A percentile compares a stretch with the other conserved stretches of the same genome.
phyloP scores from a whole-genome alignment of 2,113 vertebrate genomes.

The Cyphomyrus plagiostoma region DNA sequence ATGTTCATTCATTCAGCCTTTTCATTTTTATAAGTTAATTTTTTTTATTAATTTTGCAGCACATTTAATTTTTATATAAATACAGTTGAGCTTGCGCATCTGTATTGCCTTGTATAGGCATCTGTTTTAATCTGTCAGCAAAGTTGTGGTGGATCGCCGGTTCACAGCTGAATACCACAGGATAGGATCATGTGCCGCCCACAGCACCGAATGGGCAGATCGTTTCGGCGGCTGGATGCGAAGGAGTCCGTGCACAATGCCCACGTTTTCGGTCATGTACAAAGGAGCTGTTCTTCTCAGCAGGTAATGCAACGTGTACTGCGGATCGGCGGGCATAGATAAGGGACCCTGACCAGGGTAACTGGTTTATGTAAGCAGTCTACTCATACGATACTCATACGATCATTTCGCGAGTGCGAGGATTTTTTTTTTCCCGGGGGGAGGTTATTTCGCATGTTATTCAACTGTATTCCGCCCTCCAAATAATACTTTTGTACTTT shows the following conservation, averaged over 20 bases:
- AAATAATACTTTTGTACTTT: too few species aligned
- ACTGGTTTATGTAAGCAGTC: not conserved
- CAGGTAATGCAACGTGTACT: conserved; percentile 54
- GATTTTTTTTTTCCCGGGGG: not conserved
- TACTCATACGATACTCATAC: not conserved
- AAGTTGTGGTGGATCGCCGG: not conserved
- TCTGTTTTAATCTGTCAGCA: not conserved
- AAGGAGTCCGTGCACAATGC: conserved; percentile 55
- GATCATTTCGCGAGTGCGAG: not conserved
- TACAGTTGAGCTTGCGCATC: not conserved
- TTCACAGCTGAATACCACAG: not conserved
- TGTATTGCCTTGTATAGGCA: not conserved
- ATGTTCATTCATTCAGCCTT: not conserved
- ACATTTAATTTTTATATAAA: not conserved
- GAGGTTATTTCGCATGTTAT: too few species aligned
- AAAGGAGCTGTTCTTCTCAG: conserved; percentile 74
- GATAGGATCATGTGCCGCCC: conserved; percentile 36
- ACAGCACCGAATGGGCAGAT: conserved; percentile 24
- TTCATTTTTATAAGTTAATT: not conserved
- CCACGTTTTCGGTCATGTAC: conserved; percentile 71
- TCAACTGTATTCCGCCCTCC: too few species aligned
- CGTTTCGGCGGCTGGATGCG: conserved; percentile 24
- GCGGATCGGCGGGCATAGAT: not conserved
- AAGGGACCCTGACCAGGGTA: not conserved
- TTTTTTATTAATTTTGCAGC: not conserved